These are phyloP conservation scores for Chaenocephalus aceratus DNA, from an alignment of 2,113 vertebrate genomes.

Conservation along the genomic window DNA sequence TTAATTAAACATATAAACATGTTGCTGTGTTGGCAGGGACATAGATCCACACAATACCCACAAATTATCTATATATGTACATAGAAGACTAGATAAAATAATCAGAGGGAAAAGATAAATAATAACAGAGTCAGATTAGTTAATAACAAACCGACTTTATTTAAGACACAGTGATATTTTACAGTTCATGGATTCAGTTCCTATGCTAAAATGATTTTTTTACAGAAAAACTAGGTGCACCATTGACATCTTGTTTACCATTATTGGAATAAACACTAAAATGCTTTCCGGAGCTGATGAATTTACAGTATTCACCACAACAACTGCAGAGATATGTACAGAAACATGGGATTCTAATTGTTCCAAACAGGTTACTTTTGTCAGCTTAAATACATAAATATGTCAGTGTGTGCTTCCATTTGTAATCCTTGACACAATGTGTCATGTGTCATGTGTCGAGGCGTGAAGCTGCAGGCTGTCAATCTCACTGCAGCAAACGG, in stretches of 20 bases:
- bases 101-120: not conserved
- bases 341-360: conserved; percentile 23
- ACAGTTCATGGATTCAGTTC: conserved; percentile 47
- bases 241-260: conserved; percentile 28
- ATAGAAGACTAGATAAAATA: not conserved
- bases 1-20: not conserved
- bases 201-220: conserved; percentile 29
- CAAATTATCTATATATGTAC: not conserved
- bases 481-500: conserved; percentile 20
- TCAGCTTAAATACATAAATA: conserved; percentile 62
- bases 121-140: conserved; percentile 1
- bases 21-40: conserved; percentile 1
- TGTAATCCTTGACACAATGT: conserved; percentile 35
- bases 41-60: not conserved
- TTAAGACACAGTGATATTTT: conserved; percentile 56
- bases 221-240: conserved; percentile 30
- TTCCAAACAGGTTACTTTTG: conserved; percentile 31
- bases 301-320: conserved; percentile 19
- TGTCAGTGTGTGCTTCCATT: conserved; percentile 27
- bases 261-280: conserved; percentile 31
- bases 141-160: conserved; percentile 71
- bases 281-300: conserved; percentile 34
- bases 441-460: too few relatives aligned
- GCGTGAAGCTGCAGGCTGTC: not conserved
- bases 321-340: conserved; percentile 48